phyloP scores from a whole-genome alignment of 2,888 invertebrate species.

The Taphrorychus bicolor region DNA sequence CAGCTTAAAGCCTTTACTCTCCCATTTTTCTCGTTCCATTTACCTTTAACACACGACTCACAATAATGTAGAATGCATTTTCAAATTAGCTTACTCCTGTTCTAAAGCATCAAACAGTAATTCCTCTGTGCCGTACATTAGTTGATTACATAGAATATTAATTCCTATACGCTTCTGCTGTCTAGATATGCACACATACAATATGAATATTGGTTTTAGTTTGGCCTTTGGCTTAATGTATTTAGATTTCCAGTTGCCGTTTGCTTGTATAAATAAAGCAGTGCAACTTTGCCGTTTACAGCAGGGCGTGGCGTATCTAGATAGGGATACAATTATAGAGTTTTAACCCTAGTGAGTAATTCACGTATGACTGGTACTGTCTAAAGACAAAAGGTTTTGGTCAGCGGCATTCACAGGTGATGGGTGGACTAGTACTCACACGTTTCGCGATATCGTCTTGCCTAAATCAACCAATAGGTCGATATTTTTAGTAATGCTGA shows the following conservation, averaged over 20 bases:
- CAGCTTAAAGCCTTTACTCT: background rate
- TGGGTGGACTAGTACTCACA: too few relatives aligned
- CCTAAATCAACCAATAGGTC: too few relatives aligned
- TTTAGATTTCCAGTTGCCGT: background rate
- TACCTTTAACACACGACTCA: background rate
- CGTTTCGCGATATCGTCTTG: too few relatives aligned
- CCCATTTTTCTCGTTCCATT: too few relatives aligned
- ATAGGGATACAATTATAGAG: too few relatives aligned
- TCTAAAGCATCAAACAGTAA: slow-evolving; percentile 1
- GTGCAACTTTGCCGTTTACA: background rate
- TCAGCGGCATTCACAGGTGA: too few relatives aligned
- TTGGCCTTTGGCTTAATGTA: slow-evolving; percentile 13
- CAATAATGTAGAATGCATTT: background rate
- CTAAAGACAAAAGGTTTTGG: too few relatives aligned
- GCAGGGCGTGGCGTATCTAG: too few relatives aligned
- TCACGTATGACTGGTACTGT: too few relatives aligned
- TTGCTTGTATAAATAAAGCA: background rate
- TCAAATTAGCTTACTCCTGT: background rate
- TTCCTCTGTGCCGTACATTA: slow-evolving; percentile 8
- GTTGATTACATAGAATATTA: slow-evolving; percentile 27
- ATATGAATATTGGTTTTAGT: slow-evolving; percentile 19
- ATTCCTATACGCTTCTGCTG: slow-evolving; percentile 8
- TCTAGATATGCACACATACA: slow-evolving; percentile 3
- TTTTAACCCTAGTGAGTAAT: too few relatives aligned
- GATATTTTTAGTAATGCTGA: too few relatives aligned